Evolutionary conservation across 2,797 vertebrate genomes (phyloP), one percentile per base, ranked within the genome.

Genomic region (Bovichtus diacanthus): DNA sequence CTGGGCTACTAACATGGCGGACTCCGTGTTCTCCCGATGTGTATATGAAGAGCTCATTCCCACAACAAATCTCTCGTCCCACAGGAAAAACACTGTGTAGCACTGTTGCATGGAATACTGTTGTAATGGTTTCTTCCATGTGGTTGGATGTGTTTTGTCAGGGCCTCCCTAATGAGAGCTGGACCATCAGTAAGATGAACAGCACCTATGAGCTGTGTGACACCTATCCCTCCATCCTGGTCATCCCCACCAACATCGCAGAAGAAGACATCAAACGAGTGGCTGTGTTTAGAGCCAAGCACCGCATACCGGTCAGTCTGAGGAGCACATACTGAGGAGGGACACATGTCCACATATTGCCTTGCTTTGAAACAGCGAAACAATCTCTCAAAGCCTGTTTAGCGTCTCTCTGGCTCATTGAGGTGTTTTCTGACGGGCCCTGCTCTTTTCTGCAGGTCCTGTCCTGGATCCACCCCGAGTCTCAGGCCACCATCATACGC

Each of bases 401-500:
- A 34, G 31, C 7, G 34, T 34, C 31, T 31, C 31, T 34, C 6
- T 34, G 31, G 8, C 7, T 27, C 27, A 27, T 27, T 39, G 2
- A 9, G 29, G 2, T 38, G 12, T 39, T 13, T 27, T 31, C 6
- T 46, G 41, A 62, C 6, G n/a, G 10, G 3, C 41, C 1, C 2
- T 36, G 8, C 7, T 81, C 15, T 6, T 21, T n/a, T n/a, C 44
- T 41, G 15, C 78, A 99, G 98, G 97, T 98, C 16, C 89, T 99
- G 16, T 98, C 97, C 8, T 99, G 98, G 98, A 98, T 99, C 88
- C 98, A 99, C 88, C 98, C 98, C 0, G 98, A 99, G 91, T 96
- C 96, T 80, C 98, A 99, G 88, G 98, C 98, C 39, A 96, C 97
- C 0, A 97, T 99, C 38, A 95, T 96, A 2, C 95, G 98, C 12